Percentiles rank a stretch among this genome's conserved stretches.
These are phyloP conservation scores for Acleris sparsana DNA, from an alignment of 2,888 invertebrate species.

Conservation along the genomic window DNA sequence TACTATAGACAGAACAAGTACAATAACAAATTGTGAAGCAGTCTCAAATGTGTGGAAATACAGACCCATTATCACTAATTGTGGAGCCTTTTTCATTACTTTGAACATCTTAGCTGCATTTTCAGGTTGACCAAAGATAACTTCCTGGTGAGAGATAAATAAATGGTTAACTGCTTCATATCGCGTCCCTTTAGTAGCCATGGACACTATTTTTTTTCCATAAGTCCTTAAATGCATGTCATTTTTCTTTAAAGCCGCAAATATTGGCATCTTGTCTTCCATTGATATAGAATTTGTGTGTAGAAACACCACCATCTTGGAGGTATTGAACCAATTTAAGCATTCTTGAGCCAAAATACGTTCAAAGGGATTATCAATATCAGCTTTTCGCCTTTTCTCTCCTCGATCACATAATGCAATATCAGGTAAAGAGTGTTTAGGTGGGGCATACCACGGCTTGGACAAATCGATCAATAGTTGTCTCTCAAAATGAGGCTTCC, in stretches of 20 bases:
- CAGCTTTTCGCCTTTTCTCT: slow-evolving; percentile 46
- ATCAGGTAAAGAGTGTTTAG: slow-evolving; percentile 72
- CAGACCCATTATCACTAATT: slow-evolving; percentile 87
- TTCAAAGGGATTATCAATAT: slow-evolving; percentile 87
- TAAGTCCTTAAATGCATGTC: slow-evolving; percentile 88
- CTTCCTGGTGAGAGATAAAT: slow-evolving; percentile 85
- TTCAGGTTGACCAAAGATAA: slow-evolving; percentile 88
- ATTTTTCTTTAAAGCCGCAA: slow-evolving; percentile 84
- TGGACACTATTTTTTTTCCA: slow-evolving; percentile 85
- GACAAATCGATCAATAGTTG: slow-evolving; percentile 86
- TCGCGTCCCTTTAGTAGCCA: slow-evolving; percentile 86
- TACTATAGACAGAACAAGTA: no score
- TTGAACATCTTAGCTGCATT: slow-evolving; percentile 85
- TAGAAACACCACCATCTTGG: slow-evolving; percentile 88
- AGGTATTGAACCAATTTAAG: slow-evolving; percentile 87
- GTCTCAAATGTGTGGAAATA: slow-evolving; percentile 34
- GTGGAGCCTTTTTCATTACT: slow-evolving; percentile 87
- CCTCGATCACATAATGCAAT: slow-evolving; percentile 80
- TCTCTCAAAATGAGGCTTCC: slow-evolving; percentile 87
- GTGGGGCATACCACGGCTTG: slow-evolving; percentile 83
- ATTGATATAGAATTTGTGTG: slow-evolving; percentile 88
- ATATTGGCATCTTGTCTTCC: slow-evolving; percentile 86
- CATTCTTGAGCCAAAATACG: slow-evolving; percentile 88
- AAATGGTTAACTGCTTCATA: slow-evolving; percentile 87
- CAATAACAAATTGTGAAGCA: background rate